A percentile compares a stretch with the other conserved stretches of the same genome.
Evolutionary conservation across 2,888 invertebrate species (phyloP).

Genomic region (Hypomecis punctinalis): DNA sequence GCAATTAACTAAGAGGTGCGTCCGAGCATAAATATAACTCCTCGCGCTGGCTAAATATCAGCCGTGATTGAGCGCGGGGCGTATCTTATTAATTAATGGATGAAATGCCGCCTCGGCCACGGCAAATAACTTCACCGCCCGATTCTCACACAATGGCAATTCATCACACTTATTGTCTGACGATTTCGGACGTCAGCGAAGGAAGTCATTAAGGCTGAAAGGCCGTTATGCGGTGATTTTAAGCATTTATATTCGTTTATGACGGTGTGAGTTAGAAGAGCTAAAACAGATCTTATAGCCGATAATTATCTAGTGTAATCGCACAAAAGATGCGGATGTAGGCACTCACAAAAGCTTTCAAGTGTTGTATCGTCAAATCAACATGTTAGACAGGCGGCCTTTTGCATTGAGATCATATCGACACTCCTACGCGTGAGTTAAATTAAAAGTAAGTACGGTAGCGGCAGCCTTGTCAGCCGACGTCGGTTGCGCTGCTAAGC

Average conservation of each 20-base stretch:
- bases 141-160: slow-evolving; percentile 80
- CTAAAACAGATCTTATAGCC: slow-evolving; percentile 52
- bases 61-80: slow-evolving; percentile 77
- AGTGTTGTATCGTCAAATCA: slow-evolving; percentile 59
- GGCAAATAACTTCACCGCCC: slow-evolving; percentile 67
- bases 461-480: slow-evolving; percentile 57
- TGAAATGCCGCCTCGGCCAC: slow-evolving; percentile 73
- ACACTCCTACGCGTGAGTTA: slow-evolving; percentile 61
- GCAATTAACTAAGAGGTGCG: slow-evolving; percentile 77
- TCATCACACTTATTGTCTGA: slow-evolving; percentile 81
- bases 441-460: slow-evolving; percentile 62
- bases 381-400: slow-evolving; percentile 64
- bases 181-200: slow-evolving; percentile 80
- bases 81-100: slow-evolving; percentile 81
- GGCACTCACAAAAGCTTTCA: slow-evolving; percentile 56
- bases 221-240: slow-evolving; percentile 66
- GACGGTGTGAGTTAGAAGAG: slow-evolving; percentile 60
- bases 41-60: slow-evolving; percentile 69
- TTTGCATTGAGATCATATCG: slow-evolving; percentile 70
- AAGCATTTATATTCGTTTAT: slow-evolving; percentile 65
- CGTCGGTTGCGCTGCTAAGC: slow-evolving; percentile 49
- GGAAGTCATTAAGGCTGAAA: slow-evolving; percentile 74
- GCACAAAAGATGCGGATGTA: slow-evolving; percentile 55
- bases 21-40: slow-evolving; percentile 73
- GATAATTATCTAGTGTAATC: slow-evolving; percentile 41